Conservation (phyloP, 1,140 invertebrate genomes). For the Leguminivora glycinivorella region DNA sequence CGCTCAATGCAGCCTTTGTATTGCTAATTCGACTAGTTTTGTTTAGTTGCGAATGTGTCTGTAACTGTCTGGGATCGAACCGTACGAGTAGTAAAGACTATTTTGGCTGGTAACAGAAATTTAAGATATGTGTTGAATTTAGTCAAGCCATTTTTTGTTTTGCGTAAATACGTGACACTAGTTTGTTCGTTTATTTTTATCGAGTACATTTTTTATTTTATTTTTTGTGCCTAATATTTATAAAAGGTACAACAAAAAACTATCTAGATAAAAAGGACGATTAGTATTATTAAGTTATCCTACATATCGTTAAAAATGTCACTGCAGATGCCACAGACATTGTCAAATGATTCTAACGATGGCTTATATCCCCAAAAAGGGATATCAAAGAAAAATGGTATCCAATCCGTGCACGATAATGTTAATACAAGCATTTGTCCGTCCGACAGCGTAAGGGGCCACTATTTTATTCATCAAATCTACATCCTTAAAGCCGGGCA, state of each 20-base stretch:
- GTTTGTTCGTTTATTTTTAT: too few species aligned
- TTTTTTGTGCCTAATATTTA: too few species aligned
- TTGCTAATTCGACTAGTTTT: constrained; percentile 75
- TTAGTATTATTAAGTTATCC: background rate
- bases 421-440: constrained; percentile 51
- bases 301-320: background rate
- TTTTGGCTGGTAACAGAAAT: background rate
- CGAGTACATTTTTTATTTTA: too few species aligned
- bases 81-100: background rate
- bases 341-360: constrained; percentile 19
- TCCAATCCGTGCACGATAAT: constrained; percentile 39
- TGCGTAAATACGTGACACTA: too few species aligned
- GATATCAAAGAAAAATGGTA: constrained; percentile 35
- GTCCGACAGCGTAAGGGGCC: constrained; percentile 38
- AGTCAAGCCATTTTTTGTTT: too few species aligned
- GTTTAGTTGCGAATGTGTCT: constrained; percentile 49
- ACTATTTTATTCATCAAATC: constrained; percentile 66
- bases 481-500: constrained; percentile 59
- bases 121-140: background rate
- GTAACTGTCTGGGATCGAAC: background rate
- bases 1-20: constrained; percentile 70
- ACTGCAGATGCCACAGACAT: constrained; percentile 19
- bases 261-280: background rate
- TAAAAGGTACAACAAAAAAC: background rate
- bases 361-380: constrained; percentile 26